These are phyloP conservation scores for Aphelenchoides avenae DNA, from an alignment of 1,140 invertebrate species.

Conservation along the genomic window DNA sequence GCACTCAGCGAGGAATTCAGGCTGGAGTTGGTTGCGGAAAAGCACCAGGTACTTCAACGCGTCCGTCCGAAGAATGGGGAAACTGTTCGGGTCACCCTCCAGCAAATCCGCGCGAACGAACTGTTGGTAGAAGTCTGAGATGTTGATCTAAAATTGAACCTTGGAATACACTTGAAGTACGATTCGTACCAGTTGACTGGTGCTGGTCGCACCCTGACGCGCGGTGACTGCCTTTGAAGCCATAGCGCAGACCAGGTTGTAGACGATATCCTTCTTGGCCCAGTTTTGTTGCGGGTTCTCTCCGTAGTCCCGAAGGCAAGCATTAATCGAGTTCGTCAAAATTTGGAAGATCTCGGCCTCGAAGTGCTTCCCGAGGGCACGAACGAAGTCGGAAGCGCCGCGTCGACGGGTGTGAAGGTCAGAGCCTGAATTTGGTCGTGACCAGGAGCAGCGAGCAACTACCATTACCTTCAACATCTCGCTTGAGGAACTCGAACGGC, in stretches of 20 bases:
- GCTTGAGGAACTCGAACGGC: slow-evolving; percentile 91
- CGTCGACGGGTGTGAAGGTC: slow-evolving; percentile 89
- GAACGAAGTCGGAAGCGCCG: slow-evolving; percentile 90
- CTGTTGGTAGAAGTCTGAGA: slow-evolving; percentile 77
- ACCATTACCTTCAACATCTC: slow-evolving; percentile 83
- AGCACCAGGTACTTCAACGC: slow-evolving; percentile 92
- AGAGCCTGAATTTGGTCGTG: slow-evolving; percentile 36
- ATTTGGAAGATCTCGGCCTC: slow-evolving; percentile 34
- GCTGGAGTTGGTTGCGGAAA: slow-evolving; percentile 79
- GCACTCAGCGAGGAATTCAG: slow-evolving; percentile 70
- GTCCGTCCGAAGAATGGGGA: slow-evolving; percentile 83
- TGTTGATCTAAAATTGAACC: slow-evolving; percentile 32
- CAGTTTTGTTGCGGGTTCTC: slow-evolving; percentile 74
- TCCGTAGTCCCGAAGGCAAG: slow-evolving; percentile 70
- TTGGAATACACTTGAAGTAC: not conserved
- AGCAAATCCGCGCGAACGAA: slow-evolving; percentile 81
- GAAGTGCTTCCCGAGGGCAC: slow-evolving; percentile 71
- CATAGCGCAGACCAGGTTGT: slow-evolving; percentile 89
- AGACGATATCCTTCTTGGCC: slow-evolving; percentile 88
- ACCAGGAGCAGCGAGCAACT: not conserved
- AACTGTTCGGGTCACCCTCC: slow-evolving; percentile 73
- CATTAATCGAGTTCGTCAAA: slow-evolving; percentile 67
- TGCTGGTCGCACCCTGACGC: slow-evolving; percentile 60
- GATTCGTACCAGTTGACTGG: slow-evolving; percentile 30
- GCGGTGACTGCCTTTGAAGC: slow-evolving; percentile 84